Conservation (phyloP, 2,888 invertebrate genomes). For the Entomobrya multifasciata region DNA sequence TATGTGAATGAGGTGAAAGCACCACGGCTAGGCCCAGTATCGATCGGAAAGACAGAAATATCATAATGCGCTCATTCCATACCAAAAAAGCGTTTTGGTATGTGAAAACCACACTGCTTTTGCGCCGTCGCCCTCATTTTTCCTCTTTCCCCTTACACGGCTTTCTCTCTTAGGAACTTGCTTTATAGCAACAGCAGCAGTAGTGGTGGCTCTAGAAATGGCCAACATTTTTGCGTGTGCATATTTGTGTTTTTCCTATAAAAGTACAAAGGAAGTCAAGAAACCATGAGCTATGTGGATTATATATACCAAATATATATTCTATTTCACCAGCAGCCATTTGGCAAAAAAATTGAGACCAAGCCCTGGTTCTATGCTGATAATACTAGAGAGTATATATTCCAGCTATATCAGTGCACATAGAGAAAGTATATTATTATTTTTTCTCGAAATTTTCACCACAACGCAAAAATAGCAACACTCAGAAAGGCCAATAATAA, state of each 20-base stretch:
- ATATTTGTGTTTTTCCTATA: background rate
- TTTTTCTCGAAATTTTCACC: conserved; percentile 35
- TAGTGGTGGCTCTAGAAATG: background rate
- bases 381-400: background rate
- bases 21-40: conserved; percentile 69
- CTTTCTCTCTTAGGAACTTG: conserved; percentile 11
- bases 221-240: conserved; percentile 2
- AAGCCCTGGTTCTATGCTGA: conserved; percentile 54
- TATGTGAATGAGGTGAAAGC: conserved; percentile 58
- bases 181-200: too few relatives aligned
- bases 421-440: background rate
- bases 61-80: conserved; percentile 76
- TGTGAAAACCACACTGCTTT: conserved; percentile 64
- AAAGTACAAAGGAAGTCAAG: conserved; percentile 25
- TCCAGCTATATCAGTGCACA: background rate
- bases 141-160: conserved; percentile 18
- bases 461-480: conserved; percentile 15
- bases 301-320: background rate
- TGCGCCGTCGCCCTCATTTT: conserved; percentile 78
- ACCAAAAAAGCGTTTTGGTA: conserved; percentile 26
- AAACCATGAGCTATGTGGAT: background rate
- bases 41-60: conserved; percentile 72
- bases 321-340: conserved; percentile 50
- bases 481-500: background rate
- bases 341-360: conserved; percentile 56